Evolutionary conservation across 2,888 invertebrate species (phyloP), one percentile per base, ranked within the genome.

Genomic region (Hymenopus coronatus): DNA sequence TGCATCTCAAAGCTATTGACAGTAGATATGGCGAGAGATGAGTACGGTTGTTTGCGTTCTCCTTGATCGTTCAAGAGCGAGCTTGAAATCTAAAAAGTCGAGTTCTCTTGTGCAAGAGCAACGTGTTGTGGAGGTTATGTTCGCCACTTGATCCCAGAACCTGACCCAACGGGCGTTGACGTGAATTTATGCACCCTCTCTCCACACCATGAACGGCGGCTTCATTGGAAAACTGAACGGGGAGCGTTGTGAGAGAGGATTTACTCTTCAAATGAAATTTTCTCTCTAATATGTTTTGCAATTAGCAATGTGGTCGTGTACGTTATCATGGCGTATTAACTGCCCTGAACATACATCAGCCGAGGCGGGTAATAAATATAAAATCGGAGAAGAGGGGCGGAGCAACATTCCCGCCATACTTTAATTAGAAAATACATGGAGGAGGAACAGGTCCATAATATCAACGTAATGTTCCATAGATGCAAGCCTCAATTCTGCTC

Each of bases 231-330:
- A 70, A 85, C 28, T 54, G 85, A n/a, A 70, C 1, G 54, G 54
- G 54, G 54, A 70, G 20, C 20, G 25, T 25, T 70, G 54, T 25
- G 54, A 70, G 54, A 70, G 54, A 70, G 85, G 85, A 54, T 85
- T 85, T 85, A 85, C 85, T 85, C 85, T 85, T 85, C 85, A 85
- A 85, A 85, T 85, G 85, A 54, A 54, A 85, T 85, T 46, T 85
- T 85, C 85, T 85, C 85, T 54, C 85, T 85, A 54, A 85, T 85
- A 54, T 85, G 85, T 85, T 28, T 85, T 28, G 85, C 85, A 85
- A 85, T 85, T 85, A 85, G 85, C 85, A 85, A 40, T 54, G 46
- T 46, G 33, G 40, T 33, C 85, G 40, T 85, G 85, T n/a, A 40
- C 85, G 46, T 46, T 85, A 46, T 33, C 85, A 46, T 85, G 85